These are phyloP conservation scores for Biston betularia DNA, from an alignment of 2,888 invertebrate genomes.

Conservation along the genomic window DNA sequence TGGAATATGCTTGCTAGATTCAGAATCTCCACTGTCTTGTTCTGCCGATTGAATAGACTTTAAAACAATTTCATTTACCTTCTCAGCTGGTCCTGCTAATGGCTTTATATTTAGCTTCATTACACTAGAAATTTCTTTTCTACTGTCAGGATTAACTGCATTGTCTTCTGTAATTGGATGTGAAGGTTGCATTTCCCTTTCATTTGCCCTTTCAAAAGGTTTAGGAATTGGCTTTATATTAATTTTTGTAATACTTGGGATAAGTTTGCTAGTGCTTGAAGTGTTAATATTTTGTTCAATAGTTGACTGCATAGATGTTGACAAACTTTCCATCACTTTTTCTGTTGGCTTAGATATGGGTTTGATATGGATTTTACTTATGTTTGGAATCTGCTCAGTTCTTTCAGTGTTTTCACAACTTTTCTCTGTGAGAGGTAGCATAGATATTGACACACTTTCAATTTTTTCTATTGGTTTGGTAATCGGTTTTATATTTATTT, in stretches of 20 bases:
- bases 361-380: constrained; percentile 74
- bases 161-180: neutral
- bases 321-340: constrained; percentile 56
- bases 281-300: constrained; percentile 15
- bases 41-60: neutral
- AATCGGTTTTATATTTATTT: constrained; percentile 79
- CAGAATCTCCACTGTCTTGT: constrained; percentile 36
- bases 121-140: constrained; percentile 61
- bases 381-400: constrained; percentile 59
- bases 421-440: constrained; percentile 4
- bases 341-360: constrained; percentile 69
- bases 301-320: neutral
- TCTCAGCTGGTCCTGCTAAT: constrained; percentile 66
- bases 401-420: constrained; percentile 39
- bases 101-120: constrained; percentile 76
- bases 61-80: constrained; percentile 54
- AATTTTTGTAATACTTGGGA: constrained; percentile 69
- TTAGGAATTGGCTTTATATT: constrained; percentile 78
- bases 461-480: constrained; percentile 61
- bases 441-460: constrained; percentile 44
- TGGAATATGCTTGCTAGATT: constrained; percentile 55
- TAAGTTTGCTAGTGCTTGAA: constrained; percentile 52
- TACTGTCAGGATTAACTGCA: constrained; percentile 38
- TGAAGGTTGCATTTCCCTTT: constrained; percentile 41
- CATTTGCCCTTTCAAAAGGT: constrained; percentile 59